A percentile compares a stretch with the other conserved stretches of the same genome.
phyloP scores from a whole-genome alignment of 2,113 vertebrate species.

The Capra hircus region DNA sequence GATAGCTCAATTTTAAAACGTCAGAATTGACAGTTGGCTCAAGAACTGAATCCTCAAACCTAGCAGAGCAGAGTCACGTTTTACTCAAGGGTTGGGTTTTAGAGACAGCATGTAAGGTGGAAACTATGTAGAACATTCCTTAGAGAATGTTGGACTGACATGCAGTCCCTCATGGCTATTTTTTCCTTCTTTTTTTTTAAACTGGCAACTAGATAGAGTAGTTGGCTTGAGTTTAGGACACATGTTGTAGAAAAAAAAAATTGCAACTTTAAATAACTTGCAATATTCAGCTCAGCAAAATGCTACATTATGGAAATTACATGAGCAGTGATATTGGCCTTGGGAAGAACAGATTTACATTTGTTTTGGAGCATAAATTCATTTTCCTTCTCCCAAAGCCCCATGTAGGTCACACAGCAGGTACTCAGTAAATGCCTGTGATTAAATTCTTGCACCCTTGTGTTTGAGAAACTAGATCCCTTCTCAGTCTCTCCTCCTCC shows the following conservation, averaged over 20 bases:
- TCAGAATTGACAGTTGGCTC: background rate
- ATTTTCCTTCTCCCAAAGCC: background rate
- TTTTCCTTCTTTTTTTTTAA: background rate
- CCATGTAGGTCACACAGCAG: background rate
- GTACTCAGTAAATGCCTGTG: background rate
- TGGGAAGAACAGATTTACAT: background rate
- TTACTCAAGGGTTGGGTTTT: background rate
- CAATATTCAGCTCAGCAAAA: background rate
- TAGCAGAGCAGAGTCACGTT: background rate
- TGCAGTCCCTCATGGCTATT: background rate
- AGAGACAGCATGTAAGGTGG: background rate
- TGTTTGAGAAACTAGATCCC: background rate
- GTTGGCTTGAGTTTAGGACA: background rate
- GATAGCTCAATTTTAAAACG: background rate
- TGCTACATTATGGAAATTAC: background rate
- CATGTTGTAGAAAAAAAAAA: background rate
- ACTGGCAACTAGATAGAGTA: background rate
- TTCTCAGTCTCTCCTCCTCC: background rate
- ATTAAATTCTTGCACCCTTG: background rate
- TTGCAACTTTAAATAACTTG: background rate
- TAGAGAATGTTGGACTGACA: background rate
- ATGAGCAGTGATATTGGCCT: background rate
- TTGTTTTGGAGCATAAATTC: background rate
- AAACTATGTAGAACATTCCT: slow-evolving; percentile 2
- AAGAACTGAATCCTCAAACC: background rate